These are phyloP conservation scores for Ptychobarbus kaznakovi DNA, from an alignment of 2,797 vertebrate species.

Conservation along the genomic window DNA sequence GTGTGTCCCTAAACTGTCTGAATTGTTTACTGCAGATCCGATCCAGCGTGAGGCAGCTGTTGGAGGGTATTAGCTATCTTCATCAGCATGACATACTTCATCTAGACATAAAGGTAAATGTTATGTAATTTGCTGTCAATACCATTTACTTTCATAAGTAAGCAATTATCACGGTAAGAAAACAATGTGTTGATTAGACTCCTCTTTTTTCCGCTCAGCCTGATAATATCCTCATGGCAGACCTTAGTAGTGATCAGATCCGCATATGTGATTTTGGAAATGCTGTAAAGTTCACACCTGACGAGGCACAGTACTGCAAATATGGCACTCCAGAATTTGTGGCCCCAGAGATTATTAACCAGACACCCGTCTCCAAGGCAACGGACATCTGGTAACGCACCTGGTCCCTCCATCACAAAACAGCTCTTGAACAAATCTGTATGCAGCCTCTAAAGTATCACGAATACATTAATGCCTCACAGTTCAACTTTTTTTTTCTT, in stretches of 20 bases:
- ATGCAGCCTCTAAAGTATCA: conserved; percentile 31
- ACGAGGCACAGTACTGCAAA: conserved; percentile 92
- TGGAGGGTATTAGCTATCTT: conserved; percentile 88
- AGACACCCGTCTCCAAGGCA: conserved; percentile 91
- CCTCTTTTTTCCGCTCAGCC: conserved; percentile 77
- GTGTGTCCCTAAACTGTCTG: background rate
- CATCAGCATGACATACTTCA: conserved; percentile 82
- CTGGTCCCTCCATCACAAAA: conserved; percentile 36
- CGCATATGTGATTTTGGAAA: conserved; percentile 96
- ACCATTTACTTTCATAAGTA: conserved; percentile 4
- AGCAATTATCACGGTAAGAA: background rate
- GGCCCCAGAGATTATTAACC: conserved; percentile 95
- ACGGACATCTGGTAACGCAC: conserved; percentile 90
- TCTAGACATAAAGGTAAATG: conserved; percentile 82
- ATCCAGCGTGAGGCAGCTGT: conserved; percentile 86
- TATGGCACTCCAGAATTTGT: conserved; percentile 97
- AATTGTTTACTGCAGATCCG: conserved; percentile 77
- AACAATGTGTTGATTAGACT: conserved; percentile 19
- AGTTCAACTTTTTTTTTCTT: conserved; percentile 59
- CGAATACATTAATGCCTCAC: conserved; percentile 23
- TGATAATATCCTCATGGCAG: conserved; percentile 94
- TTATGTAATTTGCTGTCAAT: background rate
- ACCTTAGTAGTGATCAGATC: conserved; percentile 87
- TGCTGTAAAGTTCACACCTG: conserved; percentile 81
- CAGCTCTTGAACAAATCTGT: conserved; percentile 36